phyloP scores from a whole-genome alignment of 2,888 invertebrate species.

The Dione juno region DNA sequence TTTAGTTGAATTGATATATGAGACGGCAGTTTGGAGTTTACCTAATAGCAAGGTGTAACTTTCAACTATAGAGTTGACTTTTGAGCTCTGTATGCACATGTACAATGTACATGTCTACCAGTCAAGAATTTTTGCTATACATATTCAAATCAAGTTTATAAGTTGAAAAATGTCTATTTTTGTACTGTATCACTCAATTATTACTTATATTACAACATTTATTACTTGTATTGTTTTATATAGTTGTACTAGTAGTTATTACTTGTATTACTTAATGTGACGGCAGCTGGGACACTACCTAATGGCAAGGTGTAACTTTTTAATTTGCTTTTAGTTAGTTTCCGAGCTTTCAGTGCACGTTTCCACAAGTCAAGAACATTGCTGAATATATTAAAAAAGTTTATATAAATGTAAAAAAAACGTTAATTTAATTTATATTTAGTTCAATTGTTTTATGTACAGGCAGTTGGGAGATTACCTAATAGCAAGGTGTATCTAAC shows the following conservation, averaged over 20 bases:
- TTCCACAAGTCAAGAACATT: background rate
- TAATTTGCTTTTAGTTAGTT: conserved; percentile 21
- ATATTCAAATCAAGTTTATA: too few species aligned
- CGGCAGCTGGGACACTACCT: conserved; percentile 19
- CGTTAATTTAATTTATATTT: too few species aligned
- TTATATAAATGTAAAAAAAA: too few species aligned
- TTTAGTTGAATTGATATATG: background rate
- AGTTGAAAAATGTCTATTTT: too few species aligned
- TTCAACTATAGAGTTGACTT: conserved; percentile 18
- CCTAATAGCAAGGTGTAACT: conserved; percentile 18
- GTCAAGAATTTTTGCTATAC: too few species aligned
- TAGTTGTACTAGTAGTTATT: too few species aligned
- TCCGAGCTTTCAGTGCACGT: background rate
- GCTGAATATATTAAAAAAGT: too few species aligned
- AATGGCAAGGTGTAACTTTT: conserved; percentile 13
- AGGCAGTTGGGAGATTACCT: conserved; percentile 22
- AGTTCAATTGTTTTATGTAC: too few species aligned
- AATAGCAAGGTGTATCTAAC: conserved; percentile 11
- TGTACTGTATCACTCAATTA: too few species aligned
- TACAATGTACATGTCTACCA: too few species aligned
- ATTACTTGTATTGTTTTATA: too few species aligned
- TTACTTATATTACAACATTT: too few species aligned
- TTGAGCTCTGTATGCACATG: background rate
- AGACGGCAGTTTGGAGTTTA: conserved; percentile 11
- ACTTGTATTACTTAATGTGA: background rate